Base-by-base conservation (phyloP, 2,113 vertebrate species). In the Urocitellus parryii region DNA sequence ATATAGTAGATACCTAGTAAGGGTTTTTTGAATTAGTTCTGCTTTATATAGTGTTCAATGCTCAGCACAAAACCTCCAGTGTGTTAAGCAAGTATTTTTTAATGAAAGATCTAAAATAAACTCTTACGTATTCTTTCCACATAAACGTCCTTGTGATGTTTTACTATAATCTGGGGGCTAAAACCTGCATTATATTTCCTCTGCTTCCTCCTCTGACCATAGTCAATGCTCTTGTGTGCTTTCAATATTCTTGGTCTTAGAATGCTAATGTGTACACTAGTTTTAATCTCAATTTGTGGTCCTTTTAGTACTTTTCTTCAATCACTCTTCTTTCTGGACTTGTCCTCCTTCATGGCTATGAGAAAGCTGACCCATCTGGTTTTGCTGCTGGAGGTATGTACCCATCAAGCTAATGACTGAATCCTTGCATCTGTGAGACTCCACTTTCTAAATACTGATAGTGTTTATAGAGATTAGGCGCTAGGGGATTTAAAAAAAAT, bases 21-120 rank as follows among this genome's bases (percentile, higher is more conserved):
- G 88, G 92, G 39, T 91, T 96, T 58, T 85, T 39, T 61, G 8
- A 68, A 93, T 58, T 82, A 72, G 11, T 2, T 73, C 22, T 84
- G 0, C 0, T 13, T 56, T 83, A 61, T 56, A 8, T 17, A 34
- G 2, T 81, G 34, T 29, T 8, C 4, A n/a, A 11, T 73, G 13
- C 16, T 90, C 45, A 78, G 14, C 14, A 84, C 2, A 76, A 88
- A 90, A 3, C 14, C 61, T 67, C 22, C 4, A 58, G 16, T 37
- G 4, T 34, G 13, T 34, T 22, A 79, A 45, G n/a, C 22, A 89
- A 37, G 58, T 1, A 10, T 56, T 85, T 88, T 73, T 67, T 14
- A 73, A 95, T 73, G 53, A 84, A 94, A 88, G 6, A 48, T 42
- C 16, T 91, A 61, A 80, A 95, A 16, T 72, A 20, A 68, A 78